Evolutionary conservation across 2,888 invertebrate species (phyloP).

Genomic region (Tortricodes alternella): DNA sequence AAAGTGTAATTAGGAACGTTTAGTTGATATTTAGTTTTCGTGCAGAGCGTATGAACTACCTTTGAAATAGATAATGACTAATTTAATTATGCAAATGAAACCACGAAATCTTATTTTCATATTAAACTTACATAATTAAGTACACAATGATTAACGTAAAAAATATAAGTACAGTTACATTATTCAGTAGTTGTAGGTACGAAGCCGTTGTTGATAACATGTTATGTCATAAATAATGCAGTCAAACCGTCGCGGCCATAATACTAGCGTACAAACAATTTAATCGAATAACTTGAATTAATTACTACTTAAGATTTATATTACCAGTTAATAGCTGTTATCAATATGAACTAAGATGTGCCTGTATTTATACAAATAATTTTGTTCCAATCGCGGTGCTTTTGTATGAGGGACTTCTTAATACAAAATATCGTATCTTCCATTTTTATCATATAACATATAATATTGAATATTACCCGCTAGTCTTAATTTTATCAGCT

Average conservation of each 20-base stretch:
- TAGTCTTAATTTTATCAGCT: slow-evolving; percentile 57
- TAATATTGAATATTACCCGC: slow-evolving; percentile 51
- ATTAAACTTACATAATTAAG: too few species aligned
- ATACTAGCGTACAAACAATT: slow-evolving; percentile 33
- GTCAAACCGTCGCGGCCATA: slow-evolving; percentile 31
- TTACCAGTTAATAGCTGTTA: slow-evolving; percentile 31
- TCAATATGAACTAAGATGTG: slow-evolving; percentile 51
- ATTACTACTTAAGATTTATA: slow-evolving; percentile 31
- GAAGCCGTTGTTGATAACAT: slow-evolving; percentile 16
- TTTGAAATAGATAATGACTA: slow-evolving; percentile 2
- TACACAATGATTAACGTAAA: too few species aligned
- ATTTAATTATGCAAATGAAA: too few species aligned
- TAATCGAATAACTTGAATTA: slow-evolving; percentile 30
- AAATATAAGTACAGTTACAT: slow-evolving; percentile 1
- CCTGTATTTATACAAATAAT: slow-evolving; percentile 57
- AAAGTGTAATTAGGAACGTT: slow-evolving; percentile 78
- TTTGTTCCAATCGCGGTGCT: slow-evolving; percentile 65
- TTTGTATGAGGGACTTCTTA: slow-evolving; percentile 43
- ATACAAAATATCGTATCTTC: slow-evolving; percentile 49
- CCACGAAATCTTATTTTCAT: too few species aligned
- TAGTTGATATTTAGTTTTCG: slow-evolving; percentile 50
- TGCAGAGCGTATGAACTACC: slow-evolving; percentile 22
- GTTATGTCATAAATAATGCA: slow-evolving; percentile 9
- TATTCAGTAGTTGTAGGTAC: slow-evolving; percentile 3
- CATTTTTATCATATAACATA: slow-evolving; percentile 52